Percentiles rank a stretch among this genome's conserved stretches.
These are phyloP conservation scores for Buathra laborator DNA, from an alignment of 2,888 invertebrate genomes.

Conservation along the genomic window DNA sequence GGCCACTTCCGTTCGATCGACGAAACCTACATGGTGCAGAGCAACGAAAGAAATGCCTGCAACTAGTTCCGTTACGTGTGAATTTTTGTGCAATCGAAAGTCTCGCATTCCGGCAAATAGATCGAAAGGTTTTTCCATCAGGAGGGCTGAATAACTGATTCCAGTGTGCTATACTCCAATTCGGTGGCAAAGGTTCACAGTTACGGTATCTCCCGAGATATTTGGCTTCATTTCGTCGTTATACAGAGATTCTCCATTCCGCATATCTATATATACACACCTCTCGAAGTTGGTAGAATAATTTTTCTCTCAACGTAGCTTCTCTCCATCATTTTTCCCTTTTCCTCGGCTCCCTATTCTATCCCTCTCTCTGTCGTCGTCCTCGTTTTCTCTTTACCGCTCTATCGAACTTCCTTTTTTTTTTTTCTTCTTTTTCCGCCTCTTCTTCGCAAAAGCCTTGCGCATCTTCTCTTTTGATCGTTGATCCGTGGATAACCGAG, in stretches of 20 bases:
- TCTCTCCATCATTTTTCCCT: slow-evolving; percentile 40
- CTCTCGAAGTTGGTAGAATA: slow-evolving; percentile 41
- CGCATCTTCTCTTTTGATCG: slow-evolving; percentile 75
- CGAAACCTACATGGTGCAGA: too few relatives aligned
- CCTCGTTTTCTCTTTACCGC: slow-evolving; percentile 31
- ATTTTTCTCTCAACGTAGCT: slow-evolving; percentile 41
- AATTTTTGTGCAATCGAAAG: not conserved
- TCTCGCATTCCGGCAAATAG: not conserved
- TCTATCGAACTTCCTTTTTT: slow-evolving; percentile 58
- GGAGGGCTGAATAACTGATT: slow-evolving; percentile 4
- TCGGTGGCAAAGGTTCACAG: slow-evolving; percentile 20
- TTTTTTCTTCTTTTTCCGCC: slow-evolving; percentile 65
- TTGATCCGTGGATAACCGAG: slow-evolving; percentile 76
- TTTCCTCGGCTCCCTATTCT: slow-evolving; percentile 21
- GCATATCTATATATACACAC: not conserved
- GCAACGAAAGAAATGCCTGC: too few relatives aligned
- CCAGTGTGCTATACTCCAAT: not conserved
- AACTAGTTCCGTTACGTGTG: not conserved
- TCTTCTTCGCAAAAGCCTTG: slow-evolving; percentile 58
- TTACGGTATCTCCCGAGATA: slow-evolving; percentile 36
- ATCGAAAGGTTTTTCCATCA: not conserved
- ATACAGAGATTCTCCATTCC: not conserved
- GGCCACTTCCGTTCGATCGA: too few relatives aligned
- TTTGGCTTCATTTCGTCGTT: slow-evolving; percentile 28
- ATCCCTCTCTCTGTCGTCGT: not conserved